These are phyloP conservation scores for Zosterops japonicus DNA, from an alignment of 2,113 vertebrate species.

Conservation along the genomic window DNA sequence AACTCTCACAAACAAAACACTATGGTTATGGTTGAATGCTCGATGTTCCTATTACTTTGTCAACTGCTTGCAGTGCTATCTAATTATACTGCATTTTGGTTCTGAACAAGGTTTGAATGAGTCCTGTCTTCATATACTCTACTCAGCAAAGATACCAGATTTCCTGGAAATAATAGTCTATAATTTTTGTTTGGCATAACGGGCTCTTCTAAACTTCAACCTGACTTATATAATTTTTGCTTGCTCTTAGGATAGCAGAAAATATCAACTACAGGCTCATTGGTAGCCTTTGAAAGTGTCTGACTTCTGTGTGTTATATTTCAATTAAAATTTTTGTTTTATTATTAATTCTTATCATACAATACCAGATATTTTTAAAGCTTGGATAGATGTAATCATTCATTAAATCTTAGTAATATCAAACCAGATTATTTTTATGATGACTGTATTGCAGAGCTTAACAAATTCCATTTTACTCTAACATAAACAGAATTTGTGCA, in stretches of 20 bases:
- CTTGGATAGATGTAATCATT: neutral
- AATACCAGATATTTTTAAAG: neutral
- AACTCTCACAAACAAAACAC: constrained; percentile 47
- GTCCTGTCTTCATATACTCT: neutral
- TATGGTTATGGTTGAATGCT: constrained; percentile 33
- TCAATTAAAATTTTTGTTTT: neutral
- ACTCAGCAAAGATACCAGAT: neutral
- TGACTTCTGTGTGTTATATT: neutral
- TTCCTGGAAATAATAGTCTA: neutral
- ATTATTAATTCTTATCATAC: neutral
- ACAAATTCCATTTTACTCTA: constrained; percentile 40
- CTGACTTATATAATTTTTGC: neutral
- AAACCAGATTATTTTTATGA: constrained; percentile 2
- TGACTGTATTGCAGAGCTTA: neutral
- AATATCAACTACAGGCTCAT: neutral
- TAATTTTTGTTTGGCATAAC: neutral
- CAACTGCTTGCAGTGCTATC: constrained; percentile 43
- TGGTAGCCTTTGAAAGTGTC: neutral
- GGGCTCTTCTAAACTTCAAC: neutral
- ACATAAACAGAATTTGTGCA: constrained; percentile 42
- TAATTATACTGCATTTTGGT: constrained; percentile 37
- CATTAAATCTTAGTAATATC: neutral
- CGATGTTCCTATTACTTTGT: constrained; percentile 32
- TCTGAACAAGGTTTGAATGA: constrained; percentile 4
- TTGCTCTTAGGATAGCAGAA: neutral